These are phyloP conservation scores for Enteromius viviparus DNA, from an alignment of 2,797 vertebrate genomes.

Conservation along the genomic window DNA sequence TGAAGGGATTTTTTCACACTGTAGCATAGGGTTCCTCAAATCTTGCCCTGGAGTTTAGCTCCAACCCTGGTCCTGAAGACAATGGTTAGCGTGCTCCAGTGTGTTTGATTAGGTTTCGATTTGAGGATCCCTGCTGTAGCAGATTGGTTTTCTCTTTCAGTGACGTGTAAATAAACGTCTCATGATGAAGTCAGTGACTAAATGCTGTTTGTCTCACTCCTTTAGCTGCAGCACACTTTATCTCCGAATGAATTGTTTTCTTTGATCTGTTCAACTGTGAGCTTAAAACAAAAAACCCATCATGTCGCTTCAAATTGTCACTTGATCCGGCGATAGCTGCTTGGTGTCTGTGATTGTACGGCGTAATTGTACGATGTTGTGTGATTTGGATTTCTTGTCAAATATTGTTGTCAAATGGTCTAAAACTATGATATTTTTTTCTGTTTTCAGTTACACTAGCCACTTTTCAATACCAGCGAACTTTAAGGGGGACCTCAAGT, in stretches of 20 bases:
- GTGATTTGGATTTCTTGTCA: not conserved
- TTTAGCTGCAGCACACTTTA: conserved; percentile 37
- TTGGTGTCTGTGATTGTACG: conserved; percentile 23
- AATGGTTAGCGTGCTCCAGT: too few relatives aligned
- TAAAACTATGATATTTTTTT: conserved; percentile 59
- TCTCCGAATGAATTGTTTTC: not conserved
- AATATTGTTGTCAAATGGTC: conserved; percentile 56
- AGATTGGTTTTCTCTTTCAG: not conserved
- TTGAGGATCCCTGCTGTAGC: conserved; percentile 11
- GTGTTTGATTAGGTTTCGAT: too few relatives aligned
- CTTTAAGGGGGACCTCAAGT: conserved; percentile 77
- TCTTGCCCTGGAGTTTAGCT: too few relatives aligned
- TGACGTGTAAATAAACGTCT: not conserved
- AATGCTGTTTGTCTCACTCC: conserved; percentile 1
- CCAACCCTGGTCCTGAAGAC: too few relatives aligned
- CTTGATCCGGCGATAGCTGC: not conserved
- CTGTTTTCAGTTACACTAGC: conserved; percentile 79
- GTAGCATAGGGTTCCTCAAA: conserved; percentile 9
- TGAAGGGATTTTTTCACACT: conserved; percentile 20
- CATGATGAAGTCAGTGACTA: conserved; percentile 15
- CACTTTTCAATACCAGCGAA: conserved; percentile 78
- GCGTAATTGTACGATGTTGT: not conserved
- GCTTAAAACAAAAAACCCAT: not conserved
- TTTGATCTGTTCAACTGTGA: conserved; percentile 5
- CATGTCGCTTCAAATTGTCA: not conserved